Conservation (phyloP, 2,797 vertebrate species). For the Sebastes glaucus region DNA sequence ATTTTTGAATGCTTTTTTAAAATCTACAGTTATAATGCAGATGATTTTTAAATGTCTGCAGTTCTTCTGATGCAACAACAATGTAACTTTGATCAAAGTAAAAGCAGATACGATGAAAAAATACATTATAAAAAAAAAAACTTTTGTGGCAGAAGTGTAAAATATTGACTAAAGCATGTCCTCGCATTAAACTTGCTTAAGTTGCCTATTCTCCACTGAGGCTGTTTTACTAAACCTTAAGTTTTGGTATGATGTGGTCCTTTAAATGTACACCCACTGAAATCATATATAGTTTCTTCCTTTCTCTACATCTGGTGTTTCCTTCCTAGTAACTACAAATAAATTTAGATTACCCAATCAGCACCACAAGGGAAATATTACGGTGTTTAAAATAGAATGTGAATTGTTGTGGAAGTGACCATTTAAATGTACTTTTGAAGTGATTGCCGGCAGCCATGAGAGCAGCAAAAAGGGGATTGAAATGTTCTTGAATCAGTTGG, state of each 20-base stretch:
- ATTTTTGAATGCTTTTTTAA: background rate
- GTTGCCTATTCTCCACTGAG: background rate
- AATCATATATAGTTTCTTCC: background rate
- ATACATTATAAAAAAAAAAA: background rate
- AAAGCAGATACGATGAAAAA: background rate
- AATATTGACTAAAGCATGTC: background rate
- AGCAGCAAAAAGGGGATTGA: background rate
- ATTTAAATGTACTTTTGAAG: background rate
- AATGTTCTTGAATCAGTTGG: background rate
- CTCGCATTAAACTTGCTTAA: background rate
- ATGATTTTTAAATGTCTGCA: background rate
- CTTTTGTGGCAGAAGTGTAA: background rate
- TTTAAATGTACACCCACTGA: background rate
- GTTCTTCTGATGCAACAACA: background rate
- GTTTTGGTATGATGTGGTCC: background rate
- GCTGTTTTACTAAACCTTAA: too few species aligned
- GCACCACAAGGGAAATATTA: background rate
- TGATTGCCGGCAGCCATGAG: background rate
- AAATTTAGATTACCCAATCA: background rate
- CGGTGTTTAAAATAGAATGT: background rate
- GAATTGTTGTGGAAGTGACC: background rate
- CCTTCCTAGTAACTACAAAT: background rate
- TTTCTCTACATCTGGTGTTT: background rate
- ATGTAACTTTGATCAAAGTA: background rate
- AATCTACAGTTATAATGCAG: background rate